Percentiles rank a stretch among this genome's conserved stretches.
These are phyloP conservation scores for Danio choprae DNA, from an alignment of 2,797 vertebrate species.

Conservation along the genomic window DNA sequence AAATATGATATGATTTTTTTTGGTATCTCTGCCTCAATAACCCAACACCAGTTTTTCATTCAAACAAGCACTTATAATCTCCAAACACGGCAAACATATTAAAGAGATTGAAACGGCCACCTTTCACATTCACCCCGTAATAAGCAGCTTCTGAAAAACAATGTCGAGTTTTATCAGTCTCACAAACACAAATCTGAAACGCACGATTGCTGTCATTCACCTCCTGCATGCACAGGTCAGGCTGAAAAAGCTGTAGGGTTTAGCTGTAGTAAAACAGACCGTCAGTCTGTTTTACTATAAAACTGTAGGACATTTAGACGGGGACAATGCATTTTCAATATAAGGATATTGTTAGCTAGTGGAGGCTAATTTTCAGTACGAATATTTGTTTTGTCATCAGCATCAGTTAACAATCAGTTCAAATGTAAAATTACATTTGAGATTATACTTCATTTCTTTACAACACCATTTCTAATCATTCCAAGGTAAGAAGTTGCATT, in stretches of 20 bases:
- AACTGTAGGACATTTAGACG: neutral
- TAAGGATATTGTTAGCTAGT: neutral
- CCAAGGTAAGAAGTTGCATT: neutral
- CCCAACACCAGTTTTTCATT: neutral
- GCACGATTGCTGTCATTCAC: neutral
- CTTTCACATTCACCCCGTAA: neutral
- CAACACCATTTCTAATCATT: neutral
- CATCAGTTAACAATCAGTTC: too few species aligned
- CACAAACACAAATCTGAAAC: neutral
- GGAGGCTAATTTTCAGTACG: neutral
- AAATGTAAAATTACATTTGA: neutral
- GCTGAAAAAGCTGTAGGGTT: neutral
- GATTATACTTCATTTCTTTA: neutral
- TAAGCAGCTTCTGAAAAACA: slow-evolving; percentile 34
- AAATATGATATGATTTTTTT: slow-evolving; percentile 3
- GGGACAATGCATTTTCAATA: neutral
- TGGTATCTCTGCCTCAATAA: slow-evolving; percentile 36
- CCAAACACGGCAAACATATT: neutral
- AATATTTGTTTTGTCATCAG: neutral
- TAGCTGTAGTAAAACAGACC: too few species aligned
- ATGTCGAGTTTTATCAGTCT: neutral
- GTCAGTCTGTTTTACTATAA: neutral
- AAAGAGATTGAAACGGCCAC: neutral
- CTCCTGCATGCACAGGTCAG: neutral
- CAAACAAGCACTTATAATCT: neutral